Evolutionary conservation across 2,888 invertebrate species (phyloP).

Genomic region (Drosophila testacea): DNA sequence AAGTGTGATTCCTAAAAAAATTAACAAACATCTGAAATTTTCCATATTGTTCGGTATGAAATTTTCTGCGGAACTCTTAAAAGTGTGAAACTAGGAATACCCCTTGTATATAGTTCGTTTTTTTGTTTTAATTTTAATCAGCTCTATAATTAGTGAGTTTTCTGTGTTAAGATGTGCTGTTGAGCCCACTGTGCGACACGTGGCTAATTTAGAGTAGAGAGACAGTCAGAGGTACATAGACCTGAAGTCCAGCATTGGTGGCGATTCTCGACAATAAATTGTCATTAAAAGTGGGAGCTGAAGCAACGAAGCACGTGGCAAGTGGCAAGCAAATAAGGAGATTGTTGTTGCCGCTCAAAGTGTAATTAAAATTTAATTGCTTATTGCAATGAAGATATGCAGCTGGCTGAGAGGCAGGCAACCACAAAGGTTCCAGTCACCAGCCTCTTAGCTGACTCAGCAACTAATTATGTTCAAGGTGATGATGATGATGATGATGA

Average conservation of each 20-base stretch:
- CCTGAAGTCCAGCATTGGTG: constrained; percentile 3
- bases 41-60: no score
- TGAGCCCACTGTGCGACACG: constrained; percentile 18
- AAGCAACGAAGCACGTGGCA: constrained; percentile 19
- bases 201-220: constrained; percentile 57
- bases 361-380: constrained; percentile 68
- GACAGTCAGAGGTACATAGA: constrained; percentile 9
- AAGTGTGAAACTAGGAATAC: no score
- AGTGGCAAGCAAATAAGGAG: constrained; percentile 15
- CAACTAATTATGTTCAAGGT: not conserved
- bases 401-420: not conserved
- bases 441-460: constrained; percentile 31
- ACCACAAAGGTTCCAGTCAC: constrained; percentile 5
- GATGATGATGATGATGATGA: not conserved
- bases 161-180: not conserved
- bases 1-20: no score
- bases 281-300: constrained; percentile 57
- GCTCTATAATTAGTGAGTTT: no score
- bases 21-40: no score
- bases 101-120: no score
- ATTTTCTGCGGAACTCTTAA: no score
- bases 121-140: no score
- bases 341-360: constrained; percentile 55
- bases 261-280: constrained; percentile 60
- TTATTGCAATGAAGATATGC: constrained; percentile 22